Base-by-base conservation (phyloP, 2,888 invertebrate genomes). In the Leptinotarsa haldemani region DNA sequence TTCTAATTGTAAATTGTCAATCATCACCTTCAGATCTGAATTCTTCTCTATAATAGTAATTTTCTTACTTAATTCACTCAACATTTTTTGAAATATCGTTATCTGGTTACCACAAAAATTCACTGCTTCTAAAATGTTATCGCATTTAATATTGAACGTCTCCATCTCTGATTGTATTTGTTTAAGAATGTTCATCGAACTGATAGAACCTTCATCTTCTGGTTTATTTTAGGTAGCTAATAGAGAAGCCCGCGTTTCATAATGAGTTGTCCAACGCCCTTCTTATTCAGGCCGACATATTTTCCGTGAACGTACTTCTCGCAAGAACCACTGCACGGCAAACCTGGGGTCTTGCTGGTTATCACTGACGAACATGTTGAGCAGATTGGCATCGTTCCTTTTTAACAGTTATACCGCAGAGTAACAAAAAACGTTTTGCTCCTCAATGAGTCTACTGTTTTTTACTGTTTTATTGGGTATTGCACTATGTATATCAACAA, bases 61-160 rank as follows among this genome's bases (percentile, higher is more conserved):
- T 68, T 15, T 50, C 40, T 53, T 30, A 25, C 20, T 40, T 16
- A 56, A 40, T 56, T 68, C 46, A 15, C 53, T 68, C 48, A 68
- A 40, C 15, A 53, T 53, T 68, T 20, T 53, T 56, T 68, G 46
- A 53, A 68, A 68, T 22, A 56, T 68, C 3, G 68, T 53, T 40
- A 56, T 67, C 56, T 67, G 56, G 53, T 68, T 68, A 16, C 56
- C 56, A 18, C 68, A 68, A 68, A 68, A 68, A 25, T 56, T 20
- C 3, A 56, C 56, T n/a, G 68, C 56, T 52, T 68, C 68, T 56
- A 68, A 18, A 18, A 68, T 40, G 16, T 47, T 56, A 40, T 68
- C 68, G 53, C 56, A 67, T 30, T 68, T 53, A 16, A 0, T 46
- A 46, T 47, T 46, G 7, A 46, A 46, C 18, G 65, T 47, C 65